Evolutionary conservation across 1,140 invertebrate genomes (phyloP), one percentile per base, ranked within the genome.

Genomic region (Venturia canescens): DNA sequence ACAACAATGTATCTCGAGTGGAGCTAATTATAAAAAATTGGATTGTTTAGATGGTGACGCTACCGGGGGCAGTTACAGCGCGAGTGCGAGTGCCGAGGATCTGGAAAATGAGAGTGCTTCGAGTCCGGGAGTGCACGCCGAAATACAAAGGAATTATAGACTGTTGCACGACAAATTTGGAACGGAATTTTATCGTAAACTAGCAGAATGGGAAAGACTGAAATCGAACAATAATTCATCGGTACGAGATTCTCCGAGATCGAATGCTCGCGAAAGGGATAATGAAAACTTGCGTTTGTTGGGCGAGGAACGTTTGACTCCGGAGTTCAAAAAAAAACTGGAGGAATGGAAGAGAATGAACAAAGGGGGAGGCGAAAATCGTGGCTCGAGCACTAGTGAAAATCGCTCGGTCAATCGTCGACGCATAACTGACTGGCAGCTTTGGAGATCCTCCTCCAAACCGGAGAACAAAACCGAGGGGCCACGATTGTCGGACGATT

Each of bases 341-440:
- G 94, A 95, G 82, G 96, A 97, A 87, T 97, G 96, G 96, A 95
- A 97, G 84, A 94, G 95, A n/a, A 94, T 95, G 84, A 96, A 96
- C 85, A 95, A 94, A 26, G 90, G 89, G 88, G 81, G 75, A 75
- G 90, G 89, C 88, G 82, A 86, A 91, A 74, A 89, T 87, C 23
- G 66, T 77, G 81, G 13, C 83, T 78, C 83, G 87, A 74, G 84
- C 89, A 34, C 91, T 5, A 60, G n/a, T 63, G 81, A 82, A 60
- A 26, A 89, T 26, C 83, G 80, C n/a, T 38, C 66, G 26, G 53
- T 84, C 11, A 91, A 50, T 89, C 92, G 83, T 89, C 91, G 83
- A 92, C 92, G 86, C 93, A 91, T 96, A 48, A 93, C 94, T 38
- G 95, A 96, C 85, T 96, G 95, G 94, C 95, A 96, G 81, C 92